Evolutionary conservation across 2,888 invertebrate species (phyloP).

Genomic region (Pegoplata infirma): DNA sequence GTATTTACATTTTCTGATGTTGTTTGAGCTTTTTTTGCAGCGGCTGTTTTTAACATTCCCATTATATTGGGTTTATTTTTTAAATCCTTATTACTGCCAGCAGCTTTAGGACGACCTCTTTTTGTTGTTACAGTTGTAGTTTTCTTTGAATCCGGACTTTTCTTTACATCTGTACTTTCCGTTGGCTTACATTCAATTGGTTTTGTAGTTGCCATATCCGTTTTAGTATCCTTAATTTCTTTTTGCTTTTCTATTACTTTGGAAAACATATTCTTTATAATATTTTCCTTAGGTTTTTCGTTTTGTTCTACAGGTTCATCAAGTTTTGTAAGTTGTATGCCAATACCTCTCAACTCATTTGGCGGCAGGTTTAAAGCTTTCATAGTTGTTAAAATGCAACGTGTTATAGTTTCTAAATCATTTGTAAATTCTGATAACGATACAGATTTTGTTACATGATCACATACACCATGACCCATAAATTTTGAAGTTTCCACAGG

Average conservation of each 20-base stretch:
- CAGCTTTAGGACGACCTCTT: constrained; percentile 32
- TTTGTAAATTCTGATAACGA: constrained; percentile 83
- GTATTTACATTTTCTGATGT: not conserved
- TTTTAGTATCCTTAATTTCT: constrained; percentile 30
- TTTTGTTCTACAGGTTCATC: constrained; percentile 69
- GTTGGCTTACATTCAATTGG: not conserved
- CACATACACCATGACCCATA: constrained; percentile 95
- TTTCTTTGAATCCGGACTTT: constrained; percentile 25
- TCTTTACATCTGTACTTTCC: not conserved
- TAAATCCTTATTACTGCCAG: constrained; percentile 35
- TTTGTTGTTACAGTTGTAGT: not conserved
- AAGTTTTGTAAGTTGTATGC: constrained; percentile 90
- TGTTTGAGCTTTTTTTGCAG: no score
- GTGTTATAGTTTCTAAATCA: constrained; percentile 82
- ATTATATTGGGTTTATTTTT: constrained; percentile 65
- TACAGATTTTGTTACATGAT: constrained; percentile 88
- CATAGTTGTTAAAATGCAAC: constrained; percentile 81
- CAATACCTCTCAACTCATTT: constrained; percentile 88
- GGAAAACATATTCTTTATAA: constrained; percentile 79
- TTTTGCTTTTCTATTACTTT: constrained; percentile 72
- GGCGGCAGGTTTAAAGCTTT: constrained; percentile 83
- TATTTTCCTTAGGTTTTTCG: constrained; percentile 76
- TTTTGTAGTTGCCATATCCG: not conserved
- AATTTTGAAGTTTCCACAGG: constrained; percentile 94
- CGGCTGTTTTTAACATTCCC: constrained; percentile 69